These are phyloP conservation scores for Hipparchia sbordonii DNA, from an alignment of 2,888 invertebrate genomes.

Conservation along the genomic window DNA sequence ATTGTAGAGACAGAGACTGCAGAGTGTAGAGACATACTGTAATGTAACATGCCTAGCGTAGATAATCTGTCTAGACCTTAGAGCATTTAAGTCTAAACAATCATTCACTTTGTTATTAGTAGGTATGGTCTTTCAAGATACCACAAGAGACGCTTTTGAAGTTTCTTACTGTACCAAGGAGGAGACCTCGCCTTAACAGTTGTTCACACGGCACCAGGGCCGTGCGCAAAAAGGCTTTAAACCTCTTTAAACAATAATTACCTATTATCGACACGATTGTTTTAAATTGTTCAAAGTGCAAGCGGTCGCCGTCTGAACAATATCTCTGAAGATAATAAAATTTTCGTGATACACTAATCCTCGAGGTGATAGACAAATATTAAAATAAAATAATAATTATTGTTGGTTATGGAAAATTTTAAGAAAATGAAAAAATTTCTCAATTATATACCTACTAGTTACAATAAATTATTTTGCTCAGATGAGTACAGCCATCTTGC, in stretches of 20 bases:
- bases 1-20: too few species aligned
- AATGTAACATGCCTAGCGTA: too few species aligned
- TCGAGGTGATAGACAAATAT: not conserved
- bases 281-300: conserved; percentile 31
- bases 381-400: not conserved
- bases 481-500: conserved; percentile 28
- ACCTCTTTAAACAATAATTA: conserved; percentile 32
- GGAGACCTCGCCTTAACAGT: conserved; percentile 59
- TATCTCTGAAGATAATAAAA: conserved; percentile 20
- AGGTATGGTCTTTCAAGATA: too few species aligned
- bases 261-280: conserved; percentile 34
- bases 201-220: conserved; percentile 66
- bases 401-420: too few species aligned
- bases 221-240: conserved; percentile 60
- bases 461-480: too few species aligned
- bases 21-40: too few species aligned
- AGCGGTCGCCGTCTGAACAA: conserved; percentile 10
- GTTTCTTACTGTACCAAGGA: too few species aligned
- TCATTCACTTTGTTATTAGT: too few species aligned
- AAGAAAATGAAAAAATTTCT: not conserved
- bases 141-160: too few species aligned
- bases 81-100: too few species aligned
- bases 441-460: too few species aligned
- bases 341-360: conserved; percentile 16
- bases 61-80: too few species aligned